phyloP scores from a whole-genome alignment of 1,140 invertebrate species.

The Adoxophyes honmai region DNA sequence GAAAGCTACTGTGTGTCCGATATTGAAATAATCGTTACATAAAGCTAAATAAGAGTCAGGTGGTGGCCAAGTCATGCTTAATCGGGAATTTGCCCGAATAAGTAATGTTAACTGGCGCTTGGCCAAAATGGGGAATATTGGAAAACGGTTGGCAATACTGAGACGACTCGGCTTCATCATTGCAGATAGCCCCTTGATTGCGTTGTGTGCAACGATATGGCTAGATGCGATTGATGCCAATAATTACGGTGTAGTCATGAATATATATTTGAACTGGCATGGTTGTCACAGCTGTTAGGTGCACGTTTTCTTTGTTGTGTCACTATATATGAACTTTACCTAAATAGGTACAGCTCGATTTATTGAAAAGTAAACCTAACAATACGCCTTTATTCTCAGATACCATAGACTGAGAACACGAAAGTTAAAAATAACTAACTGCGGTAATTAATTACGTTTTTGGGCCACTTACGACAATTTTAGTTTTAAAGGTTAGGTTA shows the following conservation, averaged over 20 bases:
- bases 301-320: no score
- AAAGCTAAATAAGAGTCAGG: conserved; percentile 21
- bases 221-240: not conserved
- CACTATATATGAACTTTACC: not conserved
- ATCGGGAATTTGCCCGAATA: conserved; percentile 32
- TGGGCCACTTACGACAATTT: no score
- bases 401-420: no score
- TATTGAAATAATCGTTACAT: conserved; percentile 17
- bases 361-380: no score
- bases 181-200: conserved; percentile 5
- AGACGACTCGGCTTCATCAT: conserved; percentile 23
- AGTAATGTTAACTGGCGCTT: conserved; percentile 32
- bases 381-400: no score
- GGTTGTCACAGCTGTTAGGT: no score
- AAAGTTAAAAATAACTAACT: no score
- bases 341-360: no score
- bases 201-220: not conserved
- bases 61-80: conserved; percentile 25
- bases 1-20: no score
- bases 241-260: not conserved
- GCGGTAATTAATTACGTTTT: no score
- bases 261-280: no score
- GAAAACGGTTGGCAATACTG: conserved; percentile 26
- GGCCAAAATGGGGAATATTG: conserved; percentile 26
- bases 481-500: no score